Percentiles rank a stretch among this genome's conserved stretches.
These are phyloP conservation scores for Sternarchorhynchus goeldii DNA, from an alignment of 2,797 vertebrate species.

Conservation along the genomic window DNA sequence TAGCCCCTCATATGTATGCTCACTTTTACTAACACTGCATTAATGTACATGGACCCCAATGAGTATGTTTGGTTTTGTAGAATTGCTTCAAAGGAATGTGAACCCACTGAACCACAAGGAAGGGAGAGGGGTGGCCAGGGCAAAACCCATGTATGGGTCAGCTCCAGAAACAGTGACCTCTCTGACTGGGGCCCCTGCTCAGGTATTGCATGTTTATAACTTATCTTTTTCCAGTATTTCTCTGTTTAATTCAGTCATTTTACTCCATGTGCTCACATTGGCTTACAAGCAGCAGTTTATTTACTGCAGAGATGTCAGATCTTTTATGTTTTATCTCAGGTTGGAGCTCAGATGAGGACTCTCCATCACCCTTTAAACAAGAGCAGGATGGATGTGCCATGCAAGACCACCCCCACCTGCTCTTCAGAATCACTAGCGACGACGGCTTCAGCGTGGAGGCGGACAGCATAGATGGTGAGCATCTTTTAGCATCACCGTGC, in stretches of 20 bases:
- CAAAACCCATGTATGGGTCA: conserved; percentile 68
- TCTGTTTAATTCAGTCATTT: background rate
- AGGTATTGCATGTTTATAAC: conserved; percentile 59
- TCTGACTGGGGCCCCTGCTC: conserved; percentile 76
- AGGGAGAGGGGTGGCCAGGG: conserved; percentile 29
- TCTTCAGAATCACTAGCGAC: conserved; percentile 90
- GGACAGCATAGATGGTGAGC: conserved; percentile 85
- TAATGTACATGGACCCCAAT: background rate
- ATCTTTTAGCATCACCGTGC: background rate
- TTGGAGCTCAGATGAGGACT: conserved; percentile 87
- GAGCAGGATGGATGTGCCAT: conserved; percentile 68
- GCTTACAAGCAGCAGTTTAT: background rate
- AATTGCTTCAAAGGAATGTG: conserved; percentile 15
- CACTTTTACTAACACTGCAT: background rate
- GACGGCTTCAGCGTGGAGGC: conserved; percentile 88
- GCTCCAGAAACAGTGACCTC: conserved; percentile 69
- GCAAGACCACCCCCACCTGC: conserved; percentile 81
- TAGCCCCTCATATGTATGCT: background rate
- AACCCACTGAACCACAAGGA: conserved; percentile 14
- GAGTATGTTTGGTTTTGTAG: conserved; percentile 11
- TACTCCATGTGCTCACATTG: background rate
- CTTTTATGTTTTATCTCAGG: conserved; percentile 58
- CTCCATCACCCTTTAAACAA: conserved; percentile 66
- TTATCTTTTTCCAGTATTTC: background rate
- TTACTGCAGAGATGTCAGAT: background rate